phyloP scores from a whole-genome alignment of 2,888 invertebrate genomes.

The Cybosia mesomella region DNA sequence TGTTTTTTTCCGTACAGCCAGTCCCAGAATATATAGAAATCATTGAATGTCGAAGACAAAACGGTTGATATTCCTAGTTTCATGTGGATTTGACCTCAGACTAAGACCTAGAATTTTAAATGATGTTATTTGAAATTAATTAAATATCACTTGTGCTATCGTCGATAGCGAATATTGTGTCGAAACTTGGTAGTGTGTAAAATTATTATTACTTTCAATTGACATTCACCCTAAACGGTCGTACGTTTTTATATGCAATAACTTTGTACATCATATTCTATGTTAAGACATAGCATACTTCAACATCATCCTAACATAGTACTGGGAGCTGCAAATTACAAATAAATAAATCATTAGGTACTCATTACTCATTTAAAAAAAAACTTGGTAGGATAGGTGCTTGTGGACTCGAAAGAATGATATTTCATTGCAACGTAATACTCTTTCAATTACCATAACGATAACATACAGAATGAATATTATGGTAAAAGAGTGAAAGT shows the following conservation, averaged over 20 bases:
- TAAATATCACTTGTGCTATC: not conserved
- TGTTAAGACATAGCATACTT: not conserved
- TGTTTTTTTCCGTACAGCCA: too few species aligned
- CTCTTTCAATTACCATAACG: too few species aligned
- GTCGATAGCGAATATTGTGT: not conserved
- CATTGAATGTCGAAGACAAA: not conserved
- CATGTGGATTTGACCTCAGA: not conserved
- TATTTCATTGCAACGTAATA: too few species aligned
- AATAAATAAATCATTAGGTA: too few species aligned
- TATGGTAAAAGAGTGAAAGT: constrained; percentile 17
- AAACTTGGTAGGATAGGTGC: too few species aligned
- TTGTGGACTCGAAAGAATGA: too few species aligned
- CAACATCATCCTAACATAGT: not conserved
- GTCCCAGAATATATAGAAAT: too few species aligned
- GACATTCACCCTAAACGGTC: not conserved
- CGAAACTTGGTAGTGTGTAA: not conserved
- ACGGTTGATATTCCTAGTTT: not conserved
- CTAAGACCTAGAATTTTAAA: not conserved
- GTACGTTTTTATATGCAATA: not conserved
- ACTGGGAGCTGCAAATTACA: too few species aligned
- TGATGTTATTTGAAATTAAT: constrained; percentile 2
- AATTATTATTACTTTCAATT: not conserved
- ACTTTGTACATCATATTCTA: not conserved
- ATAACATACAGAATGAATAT: not conserved
- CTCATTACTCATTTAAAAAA: too few species aligned